Base-by-base conservation (phyloP, 2,113 vertebrate genomes). In the Megaceryle torquata region DNA sequence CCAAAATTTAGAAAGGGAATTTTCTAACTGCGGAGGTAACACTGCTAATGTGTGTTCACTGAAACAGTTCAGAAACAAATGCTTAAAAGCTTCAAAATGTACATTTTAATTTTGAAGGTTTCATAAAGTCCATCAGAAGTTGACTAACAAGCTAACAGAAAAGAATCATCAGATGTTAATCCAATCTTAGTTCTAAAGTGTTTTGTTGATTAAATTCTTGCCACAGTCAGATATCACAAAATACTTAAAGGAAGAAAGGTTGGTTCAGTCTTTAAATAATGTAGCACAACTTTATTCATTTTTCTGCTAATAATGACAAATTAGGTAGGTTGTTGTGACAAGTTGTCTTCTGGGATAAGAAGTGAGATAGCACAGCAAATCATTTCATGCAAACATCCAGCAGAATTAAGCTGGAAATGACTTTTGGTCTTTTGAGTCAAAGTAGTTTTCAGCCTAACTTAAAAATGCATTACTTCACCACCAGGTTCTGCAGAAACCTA, bases 261-360 rank as follows among this genome's bases (percentile, higher is more conserved):
- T 63, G 54, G 13, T 64, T 91, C 76, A 63, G 46, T 90, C 69
- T 93, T 89, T 93, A 95, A 97, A 88, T 92, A 86, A 75, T 2
- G 18, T 46, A 82, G 37, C 51, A 78, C 59, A 78, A 70, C 19
- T 79, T 82, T 44, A 67, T 86, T 75, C 1, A 28, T 64, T 90
- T 61, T 12, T 87, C 57, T 64, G 54, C 57, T 91, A 77, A 31
- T 37, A 75, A 48, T 35, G 51, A 79, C 15, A 57, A 65, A 81
- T 68, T 10, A 61, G 24, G 54, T 65, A 68, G 46, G 14, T 70
- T 10, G 60, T 83, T 86, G 83, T 57, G 35, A 93, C 63, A 20
- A 59, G 24, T 28, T 74, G 48, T 84, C 54, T 89, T 84, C 71
- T 53, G 80, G 44, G 76, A n/a, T 68, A 93, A 71, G 44, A 88